A percentile compares a stretch with the other conserved stretches of the same genome.
phyloP scores from a whole-genome alignment of 2,888 invertebrate genomes.

The Thelaira solivaga region DNA sequence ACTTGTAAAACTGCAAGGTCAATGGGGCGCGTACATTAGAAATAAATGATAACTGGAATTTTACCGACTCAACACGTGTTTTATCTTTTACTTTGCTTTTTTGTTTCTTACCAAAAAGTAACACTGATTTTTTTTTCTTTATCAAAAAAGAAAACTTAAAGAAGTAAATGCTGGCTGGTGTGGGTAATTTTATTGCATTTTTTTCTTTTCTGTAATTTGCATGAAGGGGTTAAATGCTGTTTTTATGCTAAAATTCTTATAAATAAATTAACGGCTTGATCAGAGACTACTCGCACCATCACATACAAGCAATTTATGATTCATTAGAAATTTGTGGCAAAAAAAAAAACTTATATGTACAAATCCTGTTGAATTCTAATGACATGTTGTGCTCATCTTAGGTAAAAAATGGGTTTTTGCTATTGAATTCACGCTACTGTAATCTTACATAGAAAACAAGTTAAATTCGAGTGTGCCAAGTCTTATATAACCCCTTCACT shows the following conservation, averaged over 20 bases:
- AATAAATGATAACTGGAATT: constrained; percentile 57
- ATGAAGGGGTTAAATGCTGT: constrained; percentile 51
- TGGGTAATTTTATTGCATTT: too few relatives aligned
- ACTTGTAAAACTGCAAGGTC: constrained; percentile 57
- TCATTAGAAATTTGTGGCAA: background rate
- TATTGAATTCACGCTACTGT: too few relatives aligned
- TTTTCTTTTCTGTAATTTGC: constrained; percentile 46
- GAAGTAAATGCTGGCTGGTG: too few relatives aligned
- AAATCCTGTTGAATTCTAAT: too few relatives aligned
- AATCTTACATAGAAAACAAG: too few relatives aligned
- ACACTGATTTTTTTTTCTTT: constrained; percentile 21
- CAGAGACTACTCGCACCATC: too few relatives aligned
- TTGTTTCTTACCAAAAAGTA: constrained; percentile 22
- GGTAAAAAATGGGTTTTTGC: too few relatives aligned
- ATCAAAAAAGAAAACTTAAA: too few relatives aligned
- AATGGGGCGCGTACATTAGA: constrained; percentile 56
- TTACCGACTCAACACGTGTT: constrained; percentile 41
- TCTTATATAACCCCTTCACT: too few relatives aligned
- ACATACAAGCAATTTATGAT: constrained; percentile 20
- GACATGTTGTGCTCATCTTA: too few relatives aligned
- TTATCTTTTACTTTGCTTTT: background rate
- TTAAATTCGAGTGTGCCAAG: too few relatives aligned
- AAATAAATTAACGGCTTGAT: constrained; percentile 46
- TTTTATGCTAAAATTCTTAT: constrained; percentile 48
- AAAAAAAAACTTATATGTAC: too few relatives aligned